Conservation (phyloP, 2,888 invertebrate genomes). For the Lampropteryx suffumata region DNA sequence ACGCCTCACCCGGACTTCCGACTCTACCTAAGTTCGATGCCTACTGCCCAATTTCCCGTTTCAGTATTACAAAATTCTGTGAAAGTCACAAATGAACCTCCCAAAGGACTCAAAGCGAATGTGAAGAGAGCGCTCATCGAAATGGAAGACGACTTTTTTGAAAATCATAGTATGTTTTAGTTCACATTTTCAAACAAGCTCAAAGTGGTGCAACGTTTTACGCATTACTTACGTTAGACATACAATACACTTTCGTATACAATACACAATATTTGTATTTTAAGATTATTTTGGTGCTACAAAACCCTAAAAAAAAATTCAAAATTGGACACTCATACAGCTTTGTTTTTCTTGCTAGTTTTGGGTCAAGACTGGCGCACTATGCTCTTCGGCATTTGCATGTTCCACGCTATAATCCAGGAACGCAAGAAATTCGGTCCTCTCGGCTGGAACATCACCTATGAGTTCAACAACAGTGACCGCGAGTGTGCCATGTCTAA, state of each 20-base stretch:
- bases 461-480: slow-evolving; percentile 97
- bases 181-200: background rate
- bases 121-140: slow-evolving; percentile 91
- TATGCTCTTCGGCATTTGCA: slow-evolving; percentile 91
- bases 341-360: slow-evolving; percentile 57
- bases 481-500: slow-evolving; percentile 94
- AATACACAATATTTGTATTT: too few relatives aligned
- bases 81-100: slow-evolving; percentile 97
- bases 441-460: slow-evolving; percentile 95
- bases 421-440: slow-evolving; percentile 97
- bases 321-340: too few relatives aligned
- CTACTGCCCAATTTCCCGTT: slow-evolving; percentile 92
- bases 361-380: slow-evolving; percentile 87
- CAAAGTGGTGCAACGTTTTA: background rate
- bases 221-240: too few relatives aligned
- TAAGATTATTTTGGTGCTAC: too few relatives aligned
- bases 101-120: slow-evolving; percentile 95
- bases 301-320: too few relatives aligned
- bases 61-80: slow-evolving; percentile 96
- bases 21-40: slow-evolving; percentile 95
- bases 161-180: slow-evolving; percentile 84
- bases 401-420: slow-evolving; percentile 97
- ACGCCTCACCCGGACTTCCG: slow-evolving; percentile 89
- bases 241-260: too few relatives aligned
- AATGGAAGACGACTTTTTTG: slow-evolving; percentile 90